Percentiles rank a stretch among this genome's conserved stretches.
Evolutionary conservation across 2,888 invertebrate genomes (phyloP).

Genomic region (Chrysolina oricalcia): DNA sequence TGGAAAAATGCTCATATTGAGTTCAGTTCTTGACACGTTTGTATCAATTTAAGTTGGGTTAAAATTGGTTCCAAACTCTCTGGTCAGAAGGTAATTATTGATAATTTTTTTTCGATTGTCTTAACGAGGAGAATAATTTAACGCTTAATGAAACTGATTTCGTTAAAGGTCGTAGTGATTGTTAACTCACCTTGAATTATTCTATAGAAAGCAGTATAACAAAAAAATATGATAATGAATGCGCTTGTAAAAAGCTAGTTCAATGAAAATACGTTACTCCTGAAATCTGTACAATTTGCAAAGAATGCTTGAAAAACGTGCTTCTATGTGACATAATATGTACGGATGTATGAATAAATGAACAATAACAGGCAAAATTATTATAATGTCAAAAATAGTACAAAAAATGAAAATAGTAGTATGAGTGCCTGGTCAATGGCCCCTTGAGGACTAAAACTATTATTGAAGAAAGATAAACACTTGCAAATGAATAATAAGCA

Average conservation of each 20-base stretch:
- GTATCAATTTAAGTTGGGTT: constrained; percentile 5
- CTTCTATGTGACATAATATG: too few species aligned
- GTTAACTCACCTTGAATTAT: constrained; percentile 41
- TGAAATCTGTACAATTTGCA: too few species aligned
- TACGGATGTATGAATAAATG: too few species aligned
- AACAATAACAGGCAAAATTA: too few species aligned
- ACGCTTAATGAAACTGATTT: constrained; percentile 27
- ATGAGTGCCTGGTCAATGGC: too few species aligned
- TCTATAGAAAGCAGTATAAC: constrained; percentile 37
- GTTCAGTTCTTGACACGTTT: constrained; percentile 15
- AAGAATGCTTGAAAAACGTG: too few species aligned
- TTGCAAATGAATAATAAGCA: too few species aligned
- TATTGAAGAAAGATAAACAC: too few species aligned
- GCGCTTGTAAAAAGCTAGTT: neutral
- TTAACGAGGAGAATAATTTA: constrained; percentile 14
- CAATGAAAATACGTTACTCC: neutral
- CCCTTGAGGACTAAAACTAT: too few species aligned
- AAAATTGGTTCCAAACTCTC: neutral
- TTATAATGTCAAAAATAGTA: too few species aligned
- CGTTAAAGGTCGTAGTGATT: constrained; percentile 40
- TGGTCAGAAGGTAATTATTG: constrained; percentile 4
- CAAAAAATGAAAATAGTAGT: too few species aligned
- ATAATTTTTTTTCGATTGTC: constrained; percentile 13
- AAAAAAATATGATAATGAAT: neutral
- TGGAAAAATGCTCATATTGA: neutral